Percentiles rank a stretch among this genome's conserved stretches.
These are phyloP conservation scores for Dromaius novaehollandiae DNA, from an alignment of 2,113 vertebrate genomes.

Conservation along the genomic window DNA sequence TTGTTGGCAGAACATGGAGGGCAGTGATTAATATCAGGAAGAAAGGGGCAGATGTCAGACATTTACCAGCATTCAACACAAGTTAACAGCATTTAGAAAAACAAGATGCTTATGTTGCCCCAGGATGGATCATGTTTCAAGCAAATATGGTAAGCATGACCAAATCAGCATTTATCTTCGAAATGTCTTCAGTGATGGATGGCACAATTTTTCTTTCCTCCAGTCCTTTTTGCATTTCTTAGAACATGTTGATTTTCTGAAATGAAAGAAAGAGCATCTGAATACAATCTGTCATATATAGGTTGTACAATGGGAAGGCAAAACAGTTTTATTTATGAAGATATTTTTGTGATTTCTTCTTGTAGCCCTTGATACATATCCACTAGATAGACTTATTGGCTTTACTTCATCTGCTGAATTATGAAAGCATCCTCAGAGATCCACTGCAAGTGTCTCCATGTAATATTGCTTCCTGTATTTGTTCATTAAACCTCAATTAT, in stretches of 20 bases:
- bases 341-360: background rate
- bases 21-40: constrained; percentile 39
- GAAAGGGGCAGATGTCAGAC: constrained; percentile 45
- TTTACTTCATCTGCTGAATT: background rate
- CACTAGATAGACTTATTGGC: background rate
- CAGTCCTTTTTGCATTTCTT: constrained; percentile 7
- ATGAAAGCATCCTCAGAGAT: background rate
- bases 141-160: background rate
- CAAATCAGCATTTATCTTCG: background rate
- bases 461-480: background rate
- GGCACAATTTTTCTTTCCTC: background rate
- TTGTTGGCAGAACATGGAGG: constrained; percentile 23
- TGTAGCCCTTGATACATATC: background rate
- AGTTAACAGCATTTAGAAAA: constrained; percentile 41
- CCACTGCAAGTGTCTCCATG: background rate
- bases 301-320: background rate
- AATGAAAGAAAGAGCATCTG: background rate
- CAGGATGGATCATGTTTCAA: constrained; percentile 22
- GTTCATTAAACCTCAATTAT: background rate
- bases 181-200: background rate
- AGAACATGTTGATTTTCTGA: background rate
- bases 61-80: constrained; percentile 3
- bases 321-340: background rate
- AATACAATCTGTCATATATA: background rate
- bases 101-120: constrained; percentile 18